Conservation (phyloP, 2,888 invertebrate genomes). For the Drosophila nr. perissopoda region DNA sequence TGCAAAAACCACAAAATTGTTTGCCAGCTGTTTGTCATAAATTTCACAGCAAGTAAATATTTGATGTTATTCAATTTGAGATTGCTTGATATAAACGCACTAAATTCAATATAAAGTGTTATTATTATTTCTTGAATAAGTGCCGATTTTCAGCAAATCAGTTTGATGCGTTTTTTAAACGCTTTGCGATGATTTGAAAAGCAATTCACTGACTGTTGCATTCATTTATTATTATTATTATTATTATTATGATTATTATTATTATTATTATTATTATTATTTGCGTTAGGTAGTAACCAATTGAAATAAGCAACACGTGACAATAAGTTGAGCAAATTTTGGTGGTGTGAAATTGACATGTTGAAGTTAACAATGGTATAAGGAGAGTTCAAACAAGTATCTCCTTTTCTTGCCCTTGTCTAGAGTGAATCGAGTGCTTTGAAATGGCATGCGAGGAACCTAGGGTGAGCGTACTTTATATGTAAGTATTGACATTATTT, state of each 20-base stretch:
- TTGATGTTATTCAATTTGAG: slow-evolving; percentile 58
- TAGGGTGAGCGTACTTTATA: slow-evolving; percentile 2
- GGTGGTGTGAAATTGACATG: not conserved
- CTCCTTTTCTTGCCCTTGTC: not conserved
- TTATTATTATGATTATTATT: not conserved
- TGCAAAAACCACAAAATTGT: slow-evolving; percentile 33
- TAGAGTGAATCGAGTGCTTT: not conserved
- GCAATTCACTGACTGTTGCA: not conserved
- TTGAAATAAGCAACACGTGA: not conserved
- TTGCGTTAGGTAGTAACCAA: not conserved
- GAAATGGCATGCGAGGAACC: not conserved
- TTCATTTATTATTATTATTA: not conserved
- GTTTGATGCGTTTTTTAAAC: slow-evolving; percentile 19
- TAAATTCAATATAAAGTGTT: not conserved
- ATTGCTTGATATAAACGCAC: slow-evolving; percentile 19
- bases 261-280: no score
- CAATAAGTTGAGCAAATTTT: not conserved
- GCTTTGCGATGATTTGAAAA: slow-evolving; percentile 15
- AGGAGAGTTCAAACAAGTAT: not conserved
- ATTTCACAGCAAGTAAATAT: slow-evolving; percentile 76
- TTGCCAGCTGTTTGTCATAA: slow-evolving; percentile 65
- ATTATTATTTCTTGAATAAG: slow-evolving; percentile 38
- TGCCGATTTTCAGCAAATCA: slow-evolving; percentile 16
- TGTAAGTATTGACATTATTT: slow-evolving; percentile 18
- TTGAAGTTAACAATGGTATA: not conserved